Evolutionary conservation across 2,888 invertebrate species (phyloP), one percentile per base, ranked within the genome.

Genomic region (Eupelmus urozonus): DNA sequence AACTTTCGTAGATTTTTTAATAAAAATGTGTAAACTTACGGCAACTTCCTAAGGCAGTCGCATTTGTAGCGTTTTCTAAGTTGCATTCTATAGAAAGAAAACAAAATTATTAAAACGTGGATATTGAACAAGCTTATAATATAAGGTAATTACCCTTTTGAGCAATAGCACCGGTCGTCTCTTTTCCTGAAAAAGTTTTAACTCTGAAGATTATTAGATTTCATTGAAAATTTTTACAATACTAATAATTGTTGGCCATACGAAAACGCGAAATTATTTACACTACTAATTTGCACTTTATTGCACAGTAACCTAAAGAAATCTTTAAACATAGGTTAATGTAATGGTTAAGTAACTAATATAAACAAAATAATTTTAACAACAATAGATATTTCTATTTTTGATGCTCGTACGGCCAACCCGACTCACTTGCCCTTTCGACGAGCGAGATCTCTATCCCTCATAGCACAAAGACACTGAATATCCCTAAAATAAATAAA

Each of bases 401-500:
- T 23, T 20, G 16, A 40, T 55, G n/a, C 18, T 65, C 72, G 75
- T 80, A 81, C 78, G 74, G 78, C 76, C 74, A 79, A 81, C 63
- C 72, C 63, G 65, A 77, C 77, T 77, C 67, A 77, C 77, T 83
- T 81, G 40, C 79, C 77, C 65, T 76, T 79, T 23, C 70, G 78
- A 13, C 82, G 78, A 18, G 81, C 34, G 23, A 78, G 78, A 45
- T 84, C 82, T 45, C 83, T 81, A 63, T 79, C 78, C 77, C 82
- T 81, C 45, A 81, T 72, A 18, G 49, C 67, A 53, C 84, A 85
- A 23, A 78, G 53, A 53, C 81, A 80, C 40, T 45, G n/a, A 18
- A 65, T 0, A 49, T 82, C 76, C 23, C 82, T 82, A 57, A 53
- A 79, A 78, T 70, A 59, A 25, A 57, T 67, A 53, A 20, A 70